These are phyloP conservation scores for Lepidothrix coronata DNA, from an alignment of 2,113 vertebrate species.

Conservation along the genomic window DNA sequence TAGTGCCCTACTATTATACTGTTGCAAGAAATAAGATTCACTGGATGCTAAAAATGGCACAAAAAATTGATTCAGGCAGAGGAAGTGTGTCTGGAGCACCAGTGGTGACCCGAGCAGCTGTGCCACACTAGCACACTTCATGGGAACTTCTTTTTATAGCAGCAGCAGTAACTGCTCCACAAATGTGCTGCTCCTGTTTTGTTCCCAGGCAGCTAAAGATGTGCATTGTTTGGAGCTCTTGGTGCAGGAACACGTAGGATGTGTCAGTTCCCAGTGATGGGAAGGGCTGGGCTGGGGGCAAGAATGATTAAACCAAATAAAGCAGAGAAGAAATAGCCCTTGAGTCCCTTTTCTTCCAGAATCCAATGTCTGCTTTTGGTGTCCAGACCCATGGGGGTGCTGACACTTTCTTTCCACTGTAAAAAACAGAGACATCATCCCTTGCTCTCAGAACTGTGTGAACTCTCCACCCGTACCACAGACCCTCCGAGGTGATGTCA, in stretches of 20 bases:
- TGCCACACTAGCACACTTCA: not conserved
- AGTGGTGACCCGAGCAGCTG: not conserved
- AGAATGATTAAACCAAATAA: not conserved
- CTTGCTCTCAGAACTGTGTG: not conserved
- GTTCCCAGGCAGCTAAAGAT: not conserved
- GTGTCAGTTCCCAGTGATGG: not conserved
- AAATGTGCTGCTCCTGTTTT: not conserved
- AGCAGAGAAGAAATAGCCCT: not conserved
- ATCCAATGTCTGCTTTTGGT: not conserved
- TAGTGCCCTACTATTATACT: slow-evolving; percentile 21
- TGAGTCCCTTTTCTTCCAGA: not conserved
- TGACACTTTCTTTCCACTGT: not conserved
- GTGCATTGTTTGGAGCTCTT: not conserved
- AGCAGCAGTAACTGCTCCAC: not conserved
- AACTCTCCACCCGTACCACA: accelerated
- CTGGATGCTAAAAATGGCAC: slow-evolving; percentile 24
- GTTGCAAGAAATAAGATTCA: not conserved
- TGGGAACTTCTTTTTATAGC: not conserved
- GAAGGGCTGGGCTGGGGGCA: not conserved
- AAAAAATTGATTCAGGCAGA: not conserved
- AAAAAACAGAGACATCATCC: not conserved
- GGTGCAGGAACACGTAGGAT: not conserved
- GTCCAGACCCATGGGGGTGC: not conserved
- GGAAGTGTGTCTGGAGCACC: not conserved
- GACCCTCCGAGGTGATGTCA: not conserved